Evolutionary conservation across 2,113 vertebrate species (phyloP).

Genomic region (Xyliphius kryptos): DNA sequence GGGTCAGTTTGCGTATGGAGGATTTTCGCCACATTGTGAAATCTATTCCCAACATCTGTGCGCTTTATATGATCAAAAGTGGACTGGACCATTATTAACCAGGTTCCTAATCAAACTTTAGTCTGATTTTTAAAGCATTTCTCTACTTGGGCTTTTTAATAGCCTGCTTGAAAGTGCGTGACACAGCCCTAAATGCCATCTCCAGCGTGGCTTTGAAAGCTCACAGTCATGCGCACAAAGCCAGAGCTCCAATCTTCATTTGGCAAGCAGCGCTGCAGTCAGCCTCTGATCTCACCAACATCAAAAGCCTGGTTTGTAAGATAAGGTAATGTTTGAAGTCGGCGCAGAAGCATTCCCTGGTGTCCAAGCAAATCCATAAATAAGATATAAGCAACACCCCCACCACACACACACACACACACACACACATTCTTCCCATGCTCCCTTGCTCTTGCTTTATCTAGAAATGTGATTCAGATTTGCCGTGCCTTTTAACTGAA

Average conservation of each 20-base stretch:
- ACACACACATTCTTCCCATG: constrained; percentile 28
- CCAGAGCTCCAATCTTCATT: constrained; percentile 75
- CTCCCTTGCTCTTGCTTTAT: constrained; percentile 59
- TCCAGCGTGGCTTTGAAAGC: constrained; percentile 78
- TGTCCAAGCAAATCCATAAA: constrained; percentile 89
- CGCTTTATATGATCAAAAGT: too few relatives aligned
- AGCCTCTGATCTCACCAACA: constrained; percentile 84
- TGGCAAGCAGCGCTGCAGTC: constrained; percentile 79
- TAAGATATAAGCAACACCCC: constrained; percentile 78
- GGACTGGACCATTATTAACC: too few relatives aligned
- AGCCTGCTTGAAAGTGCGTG: constrained; percentile 65
- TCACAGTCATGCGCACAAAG: constrained; percentile 73
- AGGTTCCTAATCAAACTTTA: too few relatives aligned
- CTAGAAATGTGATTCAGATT: constrained; percentile 66
- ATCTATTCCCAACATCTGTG: too few relatives aligned
- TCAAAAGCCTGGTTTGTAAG: constrained; percentile 81
- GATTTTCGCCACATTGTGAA: too few relatives aligned
- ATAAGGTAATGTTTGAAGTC: constrained; percentile 83
- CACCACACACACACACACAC: constrained; percentile 6
- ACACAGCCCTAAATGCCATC: constrained; percentile 77
- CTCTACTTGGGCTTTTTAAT: constrained; percentile 38
- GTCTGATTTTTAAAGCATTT: constrained; percentile 9
- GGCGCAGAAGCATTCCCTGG: constrained; percentile 77
- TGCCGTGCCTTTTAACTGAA: constrained; percentile 55
- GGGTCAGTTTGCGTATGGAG: too few relatives aligned